These are phyloP conservation scores for Diplazon laetatorius DNA, from an alignment of 2,888 invertebrate genomes.

Conservation along the genomic window DNA sequence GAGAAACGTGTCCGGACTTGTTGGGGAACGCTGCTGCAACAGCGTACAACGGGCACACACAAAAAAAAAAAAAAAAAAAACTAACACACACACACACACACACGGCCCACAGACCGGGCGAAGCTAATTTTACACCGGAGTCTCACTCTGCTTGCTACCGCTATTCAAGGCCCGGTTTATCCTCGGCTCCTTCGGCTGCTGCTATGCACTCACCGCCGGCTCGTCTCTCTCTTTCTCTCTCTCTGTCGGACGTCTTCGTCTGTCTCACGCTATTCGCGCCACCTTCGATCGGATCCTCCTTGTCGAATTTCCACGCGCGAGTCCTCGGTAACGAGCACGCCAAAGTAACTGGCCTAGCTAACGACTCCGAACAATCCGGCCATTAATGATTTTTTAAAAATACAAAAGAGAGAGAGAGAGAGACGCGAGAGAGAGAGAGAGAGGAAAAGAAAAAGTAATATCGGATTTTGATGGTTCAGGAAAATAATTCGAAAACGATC, in stretches of 20 bases:
- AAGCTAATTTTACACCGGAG: slow-evolving; percentile 65
- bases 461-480: too few relatives aligned
- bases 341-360: too few relatives aligned
- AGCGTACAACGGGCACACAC: background rate
- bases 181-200: slow-evolving; percentile 62
- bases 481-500: too few relatives aligned
- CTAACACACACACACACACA: slow-evolving; percentile 43
- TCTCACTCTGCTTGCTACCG: slow-evolving; percentile 66
- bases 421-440: background rate
- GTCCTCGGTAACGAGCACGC: too few relatives aligned
- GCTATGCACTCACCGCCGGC: slow-evolving; percentile 33
- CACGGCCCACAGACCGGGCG: slow-evolving; percentile 58
- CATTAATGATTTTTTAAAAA: too few relatives aligned
- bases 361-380: too few relatives aligned
- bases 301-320: too few relatives aligned
- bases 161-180: slow-evolving; percentile 74
- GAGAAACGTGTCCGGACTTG: too few relatives aligned
- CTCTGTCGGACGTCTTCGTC: too few relatives aligned
- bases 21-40: slow-evolving; percentile 6
- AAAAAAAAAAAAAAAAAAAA: background rate
- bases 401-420: slow-evolving; percentile 1
- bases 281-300: too few relatives aligned
- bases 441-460: too few relatives aligned
- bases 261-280: too few relatives aligned
- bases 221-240: slow-evolving; percentile 35